Evolutionary conservation across 2,797 vertebrate genomes (phyloP).

Genomic region (Periparus ater): DNA sequence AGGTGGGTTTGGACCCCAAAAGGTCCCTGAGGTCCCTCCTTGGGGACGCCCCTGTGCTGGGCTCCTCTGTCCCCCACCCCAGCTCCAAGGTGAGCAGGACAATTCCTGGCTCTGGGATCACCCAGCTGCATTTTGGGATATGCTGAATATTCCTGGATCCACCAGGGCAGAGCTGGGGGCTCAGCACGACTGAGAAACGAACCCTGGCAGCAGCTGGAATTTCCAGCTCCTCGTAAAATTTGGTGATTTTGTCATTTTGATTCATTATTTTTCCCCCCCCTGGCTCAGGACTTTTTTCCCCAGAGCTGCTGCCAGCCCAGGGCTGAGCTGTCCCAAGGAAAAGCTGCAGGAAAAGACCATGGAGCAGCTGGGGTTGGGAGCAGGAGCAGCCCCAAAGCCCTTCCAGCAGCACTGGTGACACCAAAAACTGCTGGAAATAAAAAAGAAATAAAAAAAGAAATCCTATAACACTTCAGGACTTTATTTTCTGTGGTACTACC

Average conservation of each 20-base stretch:
- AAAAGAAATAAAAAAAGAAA: not conserved
- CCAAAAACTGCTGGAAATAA: not conserved
- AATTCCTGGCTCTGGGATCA: not conserved
- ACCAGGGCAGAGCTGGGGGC: not conserved
- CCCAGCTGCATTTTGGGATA: not conserved
- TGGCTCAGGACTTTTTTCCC: not conserved
- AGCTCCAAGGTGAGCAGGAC: not conserved
- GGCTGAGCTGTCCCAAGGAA: not conserved
- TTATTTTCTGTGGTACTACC: not conserved
- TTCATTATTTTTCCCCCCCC: not conserved
- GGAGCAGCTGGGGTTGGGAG: not conserved
- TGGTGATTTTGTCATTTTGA: not conserved
- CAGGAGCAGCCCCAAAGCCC: not conserved
- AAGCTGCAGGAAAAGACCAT: not conserved
- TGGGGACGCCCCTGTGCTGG: not conserved
- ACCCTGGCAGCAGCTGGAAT: not conserved
- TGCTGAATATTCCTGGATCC: fast-evolving
- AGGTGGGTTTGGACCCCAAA: not conserved
- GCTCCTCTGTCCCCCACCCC: not conserved
- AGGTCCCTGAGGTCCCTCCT: not conserved
- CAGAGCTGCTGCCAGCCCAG: not conserved
- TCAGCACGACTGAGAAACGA: fast-evolving
- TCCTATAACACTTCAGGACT: not conserved
- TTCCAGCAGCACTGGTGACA: not conserved
- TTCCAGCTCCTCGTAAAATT: fast-evolving